phyloP scores from a whole-genome alignment of 2,888 invertebrate species.

The Melieria omissa region DNA sequence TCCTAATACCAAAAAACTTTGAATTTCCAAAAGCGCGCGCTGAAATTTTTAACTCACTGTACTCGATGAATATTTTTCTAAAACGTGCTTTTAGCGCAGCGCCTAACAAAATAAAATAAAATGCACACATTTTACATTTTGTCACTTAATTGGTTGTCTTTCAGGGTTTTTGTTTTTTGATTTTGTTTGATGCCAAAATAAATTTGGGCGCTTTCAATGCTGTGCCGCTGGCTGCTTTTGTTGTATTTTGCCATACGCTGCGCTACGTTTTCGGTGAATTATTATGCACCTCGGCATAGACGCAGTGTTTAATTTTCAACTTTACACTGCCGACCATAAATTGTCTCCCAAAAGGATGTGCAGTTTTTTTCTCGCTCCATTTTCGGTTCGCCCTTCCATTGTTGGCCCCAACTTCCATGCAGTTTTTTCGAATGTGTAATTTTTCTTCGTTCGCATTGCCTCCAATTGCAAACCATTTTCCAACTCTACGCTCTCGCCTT shows the following conservation, averaged over 20 bases:
- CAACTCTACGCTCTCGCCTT: background rate
- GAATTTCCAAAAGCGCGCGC: no score
- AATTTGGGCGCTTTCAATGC: background rate
- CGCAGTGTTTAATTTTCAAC: conserved; percentile 61
- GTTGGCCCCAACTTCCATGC: no score
- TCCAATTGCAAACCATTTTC: background rate
- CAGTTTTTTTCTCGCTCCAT: no score
- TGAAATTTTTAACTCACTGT: no score
- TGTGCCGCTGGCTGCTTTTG: background rate
- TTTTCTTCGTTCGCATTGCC: no score
- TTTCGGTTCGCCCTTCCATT: no score
- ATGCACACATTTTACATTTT: conserved; percentile 9
- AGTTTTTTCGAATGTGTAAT: no score
- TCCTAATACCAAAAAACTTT: no score
- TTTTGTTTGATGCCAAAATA: no score
- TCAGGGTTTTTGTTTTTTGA: no score
- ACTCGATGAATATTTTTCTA: no score
- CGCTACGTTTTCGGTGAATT: conserved; percentile 46
- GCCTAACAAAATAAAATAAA: background rate
- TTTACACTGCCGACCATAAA: conserved; percentile 46
- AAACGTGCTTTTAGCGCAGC: no score
- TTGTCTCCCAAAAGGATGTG: conserved; percentile 8
- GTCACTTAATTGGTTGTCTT: conserved; percentile 5
- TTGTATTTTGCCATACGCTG: background rate
- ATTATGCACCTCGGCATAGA: conserved; percentile 60